Conservation (phyloP, 2,797 vertebrate species). For the Anguilla anguilla region DNA sequence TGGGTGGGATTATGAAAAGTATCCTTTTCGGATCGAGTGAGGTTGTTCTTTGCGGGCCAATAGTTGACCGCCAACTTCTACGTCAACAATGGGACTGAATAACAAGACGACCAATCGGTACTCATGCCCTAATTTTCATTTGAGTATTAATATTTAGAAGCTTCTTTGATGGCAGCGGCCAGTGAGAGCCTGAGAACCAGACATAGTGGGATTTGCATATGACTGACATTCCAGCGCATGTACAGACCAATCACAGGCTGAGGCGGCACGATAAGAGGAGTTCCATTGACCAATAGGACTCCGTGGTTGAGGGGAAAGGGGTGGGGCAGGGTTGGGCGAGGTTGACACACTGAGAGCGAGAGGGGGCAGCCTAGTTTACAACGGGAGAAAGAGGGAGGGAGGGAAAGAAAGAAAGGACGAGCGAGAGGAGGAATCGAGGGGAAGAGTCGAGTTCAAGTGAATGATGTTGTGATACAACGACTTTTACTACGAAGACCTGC, state of each 20-base stretch:
- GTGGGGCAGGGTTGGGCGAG: conserved; percentile 78
- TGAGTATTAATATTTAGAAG: conserved; percentile 28
- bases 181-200: conserved; percentile 27
- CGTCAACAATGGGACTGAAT: conserved; percentile 20
- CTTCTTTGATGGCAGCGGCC: background rate
- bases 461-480: conserved; percentile 57
- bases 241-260: conserved; percentile 63
- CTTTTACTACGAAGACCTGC: conserved; percentile 53
- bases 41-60: conserved; percentile 23
- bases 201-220: conserved; percentile 74
- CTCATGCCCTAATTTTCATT: conserved; percentile 1
- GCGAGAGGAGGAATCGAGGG: conserved; percentile 58
- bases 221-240: conserved; percentile 81
- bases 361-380: conserved; percentile 74
- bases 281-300: conserved; percentile 58
- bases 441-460: conserved; percentile 58
- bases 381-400: conserved; percentile 78
- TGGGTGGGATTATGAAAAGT: conserved; percentile 48
- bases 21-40: conserved; percentile 39
- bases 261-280: conserved; percentile 56
- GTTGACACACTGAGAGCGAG: conserved; percentile 73
- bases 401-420: conserved; percentile 61
- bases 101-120: conserved; percentile 42
- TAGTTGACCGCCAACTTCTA: background rate
- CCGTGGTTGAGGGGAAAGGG: conserved; percentile 36